Conservation (phyloP, 2,797 vertebrate species). For the Triplophysa yarkandensis region DNA sequence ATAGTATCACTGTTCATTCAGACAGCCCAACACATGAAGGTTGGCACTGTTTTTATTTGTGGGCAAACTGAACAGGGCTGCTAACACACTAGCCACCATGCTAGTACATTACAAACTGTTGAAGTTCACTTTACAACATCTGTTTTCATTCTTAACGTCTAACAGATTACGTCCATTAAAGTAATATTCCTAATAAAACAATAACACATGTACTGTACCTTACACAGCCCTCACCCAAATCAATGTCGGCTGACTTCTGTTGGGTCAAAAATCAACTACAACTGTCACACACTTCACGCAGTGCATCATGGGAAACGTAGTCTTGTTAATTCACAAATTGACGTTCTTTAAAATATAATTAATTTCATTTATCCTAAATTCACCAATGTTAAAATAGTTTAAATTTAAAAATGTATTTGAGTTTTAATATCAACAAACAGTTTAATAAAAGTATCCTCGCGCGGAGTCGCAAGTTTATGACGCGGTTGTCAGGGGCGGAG, state of each 20-base stretch:
- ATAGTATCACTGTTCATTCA: neutral
- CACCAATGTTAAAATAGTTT: too few species aligned
- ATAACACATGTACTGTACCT: slow-evolving; percentile 26
- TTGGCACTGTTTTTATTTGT: neutral
- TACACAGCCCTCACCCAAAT: neutral
- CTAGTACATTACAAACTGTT: slow-evolving; percentile 20
- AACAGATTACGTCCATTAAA: neutral
- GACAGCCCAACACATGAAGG: neutral
- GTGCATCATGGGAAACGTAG: slow-evolving; percentile 13
- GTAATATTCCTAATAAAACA: neutral
- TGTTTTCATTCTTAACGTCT: neutral
- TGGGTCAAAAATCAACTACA: slow-evolving; percentile 39
- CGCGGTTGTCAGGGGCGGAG: slow-evolving; percentile 10
- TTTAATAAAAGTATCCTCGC: too few species aligned
- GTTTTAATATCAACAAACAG: too few species aligned
- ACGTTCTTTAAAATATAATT: neutral
- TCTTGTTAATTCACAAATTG: neutral
- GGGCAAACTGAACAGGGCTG: neutral
- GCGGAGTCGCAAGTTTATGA: slow-evolving; percentile 33
- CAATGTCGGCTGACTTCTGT: neutral
- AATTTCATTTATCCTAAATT: too few species aligned
- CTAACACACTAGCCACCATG: slow-evolving; percentile 15
- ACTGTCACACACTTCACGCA: slow-evolving; percentile 40
- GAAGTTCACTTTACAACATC: neutral
- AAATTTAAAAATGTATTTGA: too few species aligned